phyloP scores from a whole-genome alignment of 2,113 vertebrate species.

The Lepidothrix coronata region DNA sequence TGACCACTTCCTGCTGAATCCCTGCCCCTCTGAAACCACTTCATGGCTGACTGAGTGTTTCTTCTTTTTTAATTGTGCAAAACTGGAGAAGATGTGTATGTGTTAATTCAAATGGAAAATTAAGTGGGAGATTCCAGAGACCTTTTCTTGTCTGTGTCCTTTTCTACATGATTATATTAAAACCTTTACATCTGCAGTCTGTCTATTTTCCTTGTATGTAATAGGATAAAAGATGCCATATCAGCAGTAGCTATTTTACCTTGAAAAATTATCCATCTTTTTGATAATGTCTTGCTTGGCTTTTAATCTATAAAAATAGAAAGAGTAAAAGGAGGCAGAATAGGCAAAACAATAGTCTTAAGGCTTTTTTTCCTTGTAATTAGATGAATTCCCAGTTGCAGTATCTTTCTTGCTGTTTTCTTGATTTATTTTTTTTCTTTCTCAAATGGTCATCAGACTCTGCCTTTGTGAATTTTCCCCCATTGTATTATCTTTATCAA shows the following conservation, averaged over 20 bases:
- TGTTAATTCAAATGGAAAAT: neutral
- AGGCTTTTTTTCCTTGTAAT: neutral
- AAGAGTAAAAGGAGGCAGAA: neutral
- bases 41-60: neutral
- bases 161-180: neutral
- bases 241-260: neutral
- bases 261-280: neutral
- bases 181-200: neutral
- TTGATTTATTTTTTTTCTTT: neutral
- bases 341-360: neutral
- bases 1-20: constrained; percentile 5
- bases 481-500: neutral
- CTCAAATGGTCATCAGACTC: neutral
- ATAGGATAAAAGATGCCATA: neutral
- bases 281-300: neutral
- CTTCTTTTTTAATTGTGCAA: neutral
- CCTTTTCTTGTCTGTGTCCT: neutral
- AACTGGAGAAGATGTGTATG: neutral
- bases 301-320: neutral
- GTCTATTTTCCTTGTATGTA: neutral
- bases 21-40: constrained; percentile 10
- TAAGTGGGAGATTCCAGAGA: neutral
- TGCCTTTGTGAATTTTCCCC: neutral
- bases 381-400: neutral
- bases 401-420: neutral